Conservation (phyloP, 2,888 invertebrate genomes). For the Neocrepidodera transversa region DNA sequence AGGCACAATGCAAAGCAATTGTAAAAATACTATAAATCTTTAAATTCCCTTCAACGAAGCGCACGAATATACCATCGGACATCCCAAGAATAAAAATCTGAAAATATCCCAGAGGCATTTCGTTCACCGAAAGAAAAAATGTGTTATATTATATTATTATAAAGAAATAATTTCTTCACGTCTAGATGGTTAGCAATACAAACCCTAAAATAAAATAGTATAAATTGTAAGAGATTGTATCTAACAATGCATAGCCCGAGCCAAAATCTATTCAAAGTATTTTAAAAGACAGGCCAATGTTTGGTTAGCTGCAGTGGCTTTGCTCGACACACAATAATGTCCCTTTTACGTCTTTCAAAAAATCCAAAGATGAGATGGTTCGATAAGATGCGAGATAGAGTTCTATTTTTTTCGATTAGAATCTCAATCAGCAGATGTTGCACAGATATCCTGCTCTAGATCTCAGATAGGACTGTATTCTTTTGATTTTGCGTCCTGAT, state of each 20-base stretch:
- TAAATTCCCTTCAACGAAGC: slow-evolving; percentile 41
- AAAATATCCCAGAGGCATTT: slow-evolving; percentile 45
- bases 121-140: slow-evolving; percentile 47
- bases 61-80: slow-evolving; percentile 33
- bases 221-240: slow-evolving; percentile 58
- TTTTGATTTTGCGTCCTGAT: slow-evolving; percentile 38
- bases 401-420: slow-evolving; percentile 45
- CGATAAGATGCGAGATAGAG: slow-evolving; percentile 53
- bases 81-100: slow-evolving; percentile 34
- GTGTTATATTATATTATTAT: slow-evolving; percentile 61
- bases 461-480: slow-evolving; percentile 40
- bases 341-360: slow-evolving; percentile 44
- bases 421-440: slow-evolving; percentile 50
- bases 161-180: slow-evolving; percentile 62
- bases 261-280: slow-evolving; percentile 57
- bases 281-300: slow-evolving; percentile 69
- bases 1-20: slow-evolving; percentile 42
- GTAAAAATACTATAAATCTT: slow-evolving; percentile 46
- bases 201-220: slow-evolving; percentile 53
- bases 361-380: slow-evolving; percentile 45
- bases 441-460: slow-evolving; percentile 44
- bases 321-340: slow-evolving; percentile 49
- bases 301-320: slow-evolving; percentile 69
- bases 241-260: slow-evolving; percentile 57
- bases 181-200: slow-evolving; percentile 59